These are phyloP conservation scores for Salvelinus sp. DNA, from an alignment of 2,113 vertebrate species.

Conservation along the genomic window DNA sequence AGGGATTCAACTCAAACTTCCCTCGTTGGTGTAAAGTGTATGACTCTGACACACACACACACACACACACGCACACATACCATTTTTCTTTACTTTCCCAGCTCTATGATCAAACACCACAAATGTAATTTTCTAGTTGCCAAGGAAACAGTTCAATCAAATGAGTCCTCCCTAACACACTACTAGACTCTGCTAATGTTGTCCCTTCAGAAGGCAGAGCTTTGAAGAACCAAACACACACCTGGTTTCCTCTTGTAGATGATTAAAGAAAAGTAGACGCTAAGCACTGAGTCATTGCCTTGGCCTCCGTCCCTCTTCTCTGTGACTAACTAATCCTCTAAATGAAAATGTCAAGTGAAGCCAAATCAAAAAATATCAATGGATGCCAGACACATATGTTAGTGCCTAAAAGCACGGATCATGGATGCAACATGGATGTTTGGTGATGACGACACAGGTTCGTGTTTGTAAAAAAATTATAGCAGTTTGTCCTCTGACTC, in stretches of 20 bases:
- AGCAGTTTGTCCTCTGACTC: neutral
- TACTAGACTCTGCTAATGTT: neutral
- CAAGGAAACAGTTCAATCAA: constrained; percentile 37
- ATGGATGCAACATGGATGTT: neutral
- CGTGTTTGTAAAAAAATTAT: neutral
- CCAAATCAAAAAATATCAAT: neutral
- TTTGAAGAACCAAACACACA: neutral
- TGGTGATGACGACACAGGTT: too few species aligned
- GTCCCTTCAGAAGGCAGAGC: neutral
- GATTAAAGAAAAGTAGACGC: neutral
- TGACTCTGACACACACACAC: neutral
- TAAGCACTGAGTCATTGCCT: neutral
- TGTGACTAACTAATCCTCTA: neutral
- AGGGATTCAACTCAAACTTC: neutral
- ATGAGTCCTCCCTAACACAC: constrained; percentile 11
- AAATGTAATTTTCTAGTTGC: constrained; percentile 25
- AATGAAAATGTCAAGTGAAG: neutral
- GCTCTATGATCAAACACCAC: neutral
- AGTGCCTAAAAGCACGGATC: neutral
- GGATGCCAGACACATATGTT: neutral
- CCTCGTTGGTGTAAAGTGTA: neutral
- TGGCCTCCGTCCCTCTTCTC: neutral
- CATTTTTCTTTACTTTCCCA: neutral
- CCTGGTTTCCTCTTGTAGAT: neutral
- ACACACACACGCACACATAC: neutral